Evolutionary conservation across 2,113 vertebrate genomes (phyloP).

Genomic region (Guaruba guarouba): DNA sequence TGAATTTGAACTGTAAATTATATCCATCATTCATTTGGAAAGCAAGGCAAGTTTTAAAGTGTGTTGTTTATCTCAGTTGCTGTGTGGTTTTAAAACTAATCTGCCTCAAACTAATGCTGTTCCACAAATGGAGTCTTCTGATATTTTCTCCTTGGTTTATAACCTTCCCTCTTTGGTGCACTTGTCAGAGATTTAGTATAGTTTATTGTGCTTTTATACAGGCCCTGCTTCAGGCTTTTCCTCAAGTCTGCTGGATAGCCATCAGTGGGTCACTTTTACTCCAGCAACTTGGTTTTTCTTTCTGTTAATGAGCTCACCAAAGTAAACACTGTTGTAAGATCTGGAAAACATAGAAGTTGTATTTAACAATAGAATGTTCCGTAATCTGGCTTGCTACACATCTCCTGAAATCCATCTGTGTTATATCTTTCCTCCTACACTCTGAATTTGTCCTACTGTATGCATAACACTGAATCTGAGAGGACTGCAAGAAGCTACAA

Average conservation of each 20-base stretch:
- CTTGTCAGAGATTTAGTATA: not conserved
- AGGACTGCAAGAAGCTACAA: not conserved
- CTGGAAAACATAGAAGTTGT: not conserved
- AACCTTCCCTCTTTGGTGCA: not conserved
- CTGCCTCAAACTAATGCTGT: not conserved
- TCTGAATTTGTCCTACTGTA: not conserved
- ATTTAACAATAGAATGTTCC: not conserved
- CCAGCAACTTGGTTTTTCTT: not conserved
- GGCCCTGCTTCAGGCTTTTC: not conserved
- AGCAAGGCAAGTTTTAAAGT: not conserved
- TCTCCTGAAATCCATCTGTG: not conserved
- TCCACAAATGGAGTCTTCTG: not conserved
- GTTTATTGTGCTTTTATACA: not conserved
- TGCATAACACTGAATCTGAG: not conserved
- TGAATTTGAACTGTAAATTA: not conserved
- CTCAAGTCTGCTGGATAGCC: not conserved
- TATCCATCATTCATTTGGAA: slow-evolving; percentile 4
- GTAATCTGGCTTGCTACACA: not conserved
- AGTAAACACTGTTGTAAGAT: not conserved
- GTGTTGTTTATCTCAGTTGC: not conserved
- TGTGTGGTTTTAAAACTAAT: not conserved
- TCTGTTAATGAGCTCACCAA: not conserved
- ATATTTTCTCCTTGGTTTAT: not conserved
- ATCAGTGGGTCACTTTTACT: not conserved
- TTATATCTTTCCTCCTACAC: not conserved